Evolutionary conservation across 2,797 vertebrate species (phyloP), one percentile per base, ranked within the genome.

Genomic region (Myoxocephalus aenaeus): DNA sequence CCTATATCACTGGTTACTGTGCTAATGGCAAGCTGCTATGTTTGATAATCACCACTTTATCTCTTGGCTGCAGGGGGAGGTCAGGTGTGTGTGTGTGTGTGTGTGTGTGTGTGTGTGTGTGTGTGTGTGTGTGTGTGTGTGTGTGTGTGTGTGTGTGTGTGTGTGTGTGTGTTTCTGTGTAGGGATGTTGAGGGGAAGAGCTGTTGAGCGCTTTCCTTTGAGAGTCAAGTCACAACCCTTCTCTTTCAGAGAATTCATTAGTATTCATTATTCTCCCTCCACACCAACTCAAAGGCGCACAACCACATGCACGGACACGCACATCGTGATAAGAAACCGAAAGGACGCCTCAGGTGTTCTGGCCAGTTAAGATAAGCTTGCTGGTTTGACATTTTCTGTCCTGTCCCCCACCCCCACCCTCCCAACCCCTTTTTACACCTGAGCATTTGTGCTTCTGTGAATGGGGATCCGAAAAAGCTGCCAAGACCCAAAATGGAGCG

Each of bases 221-320:
- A 88, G 82, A 92, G 90, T 92, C 90, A 83, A 91, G 90, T 91
- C 93, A 92, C 90, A 92, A 82, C 87, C 88, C 86, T 72, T 82
- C 71, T 89, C 90, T 92, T 91, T 93, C 81, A 92, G 71, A 76
- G 88, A 84, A 72, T 22, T 42, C 75, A 94, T 94, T 93, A 92
- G 91, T 92, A 94, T 94, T 92, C 93, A 92, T 91, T 82, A 89
- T 90, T 90, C 86, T 86, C 78, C 69, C 89, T 85, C 76, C 83
- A 57, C 84, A 80, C 67, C 34, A 79, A 87, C 77, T 86, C 80
- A 79, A 78, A 90, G 83, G 81, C 77, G 22, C 84, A 73, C 87
- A 75, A 75, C 64, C 84, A 73, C 89, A 86, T 87, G 89, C 90
- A 76, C 53, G 62, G 80, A 84, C 87, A 90, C 78, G 75, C 73